A percentile compares a stretch with the other conserved stretches of the same genome.
phyloP scores from a whole-genome alignment of 2,888 invertebrate genomes.

The Epirrhoe tristata region DNA sequence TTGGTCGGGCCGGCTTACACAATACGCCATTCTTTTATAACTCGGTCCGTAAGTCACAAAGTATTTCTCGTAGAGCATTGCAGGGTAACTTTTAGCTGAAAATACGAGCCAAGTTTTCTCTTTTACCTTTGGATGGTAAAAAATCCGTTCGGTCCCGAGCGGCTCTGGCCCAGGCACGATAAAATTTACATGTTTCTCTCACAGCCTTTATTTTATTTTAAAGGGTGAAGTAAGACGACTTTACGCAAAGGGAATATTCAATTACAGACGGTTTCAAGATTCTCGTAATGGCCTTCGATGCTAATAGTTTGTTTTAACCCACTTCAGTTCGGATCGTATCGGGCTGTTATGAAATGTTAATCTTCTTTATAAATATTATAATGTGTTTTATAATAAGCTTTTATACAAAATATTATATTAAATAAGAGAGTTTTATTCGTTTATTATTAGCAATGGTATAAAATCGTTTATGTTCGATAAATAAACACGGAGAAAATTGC shows the following conservation, averaged over 20 bases:
- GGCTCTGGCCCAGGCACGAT: constrained; percentile 74
- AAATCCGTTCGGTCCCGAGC: constrained; percentile 69
- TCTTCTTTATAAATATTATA: not conserved
- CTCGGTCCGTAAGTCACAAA: constrained; percentile 76
- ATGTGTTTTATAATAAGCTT: not conserved
- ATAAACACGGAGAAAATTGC: constrained; percentile 67
- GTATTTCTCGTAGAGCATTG: constrained; percentile 76
- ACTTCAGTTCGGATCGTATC: not conserved
- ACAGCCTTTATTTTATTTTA: constrained; percentile 82
- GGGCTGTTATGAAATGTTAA: not conserved
- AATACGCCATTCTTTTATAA: constrained; percentile 74
- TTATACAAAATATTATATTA: too few species aligned
- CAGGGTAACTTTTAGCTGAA: constrained; percentile 77
- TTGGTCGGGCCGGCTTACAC: constrained; percentile 60
- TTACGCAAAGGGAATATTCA: constrained; percentile 84
- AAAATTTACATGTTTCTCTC: constrained; percentile 84
- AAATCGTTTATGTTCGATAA: constrained; percentile 55
- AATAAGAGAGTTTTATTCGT: not conserved
- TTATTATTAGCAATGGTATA: constrained; percentile 16
- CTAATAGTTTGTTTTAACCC: constrained; percentile 19
- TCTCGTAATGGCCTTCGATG: constrained; percentile 50
- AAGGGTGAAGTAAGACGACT: constrained; percentile 81
- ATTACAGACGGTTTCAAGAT: constrained; percentile 78
- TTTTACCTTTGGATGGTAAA: constrained; percentile 74
- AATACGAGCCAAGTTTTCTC: constrained; percentile 80